Evolutionary conservation across 2,888 invertebrate species (phyloP).

Genomic region (Diplazon laetatorius): DNA sequence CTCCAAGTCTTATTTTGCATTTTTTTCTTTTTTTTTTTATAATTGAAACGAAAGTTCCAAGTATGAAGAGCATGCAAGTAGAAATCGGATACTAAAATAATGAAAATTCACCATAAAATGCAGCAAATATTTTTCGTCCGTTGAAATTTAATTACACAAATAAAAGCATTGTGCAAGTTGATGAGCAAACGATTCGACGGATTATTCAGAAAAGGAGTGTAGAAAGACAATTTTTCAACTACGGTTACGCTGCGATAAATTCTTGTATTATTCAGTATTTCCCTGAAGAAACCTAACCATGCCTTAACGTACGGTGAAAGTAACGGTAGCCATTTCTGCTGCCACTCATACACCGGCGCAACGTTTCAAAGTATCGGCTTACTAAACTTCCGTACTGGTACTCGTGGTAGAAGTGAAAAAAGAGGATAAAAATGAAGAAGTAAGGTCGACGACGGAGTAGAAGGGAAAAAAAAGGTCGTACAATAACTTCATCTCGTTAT

Average conservation of each 20-base stretch:
- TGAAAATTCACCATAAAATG: no score
- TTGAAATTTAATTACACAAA: background rate
- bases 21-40: no score
- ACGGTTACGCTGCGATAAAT: conserved; percentile 34
- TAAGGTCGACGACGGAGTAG: conserved; percentile 47
- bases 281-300: conserved; percentile 24
- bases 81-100: no score
- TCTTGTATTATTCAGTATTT: conserved; percentile 32
- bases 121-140: no score
- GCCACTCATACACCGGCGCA: conserved; percentile 27
- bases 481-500: conserved; percentile 69
- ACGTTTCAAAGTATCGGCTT: conserved; percentile 61
- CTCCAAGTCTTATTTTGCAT: no score
- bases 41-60: no score
- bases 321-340: conserved; percentile 21
- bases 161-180: background rate
- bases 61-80: no score
- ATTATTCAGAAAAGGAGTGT: background rate
- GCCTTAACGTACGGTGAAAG: conserved; percentile 29
- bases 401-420: conserved; percentile 54
- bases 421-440: conserved; percentile 62
- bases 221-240: conserved; percentile 36
- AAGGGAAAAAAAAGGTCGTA: conserved; percentile 59
- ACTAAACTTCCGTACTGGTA: conserved; percentile 57
- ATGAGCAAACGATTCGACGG: background rate